A percentile compares a stretch with the other conserved stretches of the same genome.
Conservation (phyloP, 2,888 invertebrate genomes). For the Scaptomyza caliginosa region DNA sequence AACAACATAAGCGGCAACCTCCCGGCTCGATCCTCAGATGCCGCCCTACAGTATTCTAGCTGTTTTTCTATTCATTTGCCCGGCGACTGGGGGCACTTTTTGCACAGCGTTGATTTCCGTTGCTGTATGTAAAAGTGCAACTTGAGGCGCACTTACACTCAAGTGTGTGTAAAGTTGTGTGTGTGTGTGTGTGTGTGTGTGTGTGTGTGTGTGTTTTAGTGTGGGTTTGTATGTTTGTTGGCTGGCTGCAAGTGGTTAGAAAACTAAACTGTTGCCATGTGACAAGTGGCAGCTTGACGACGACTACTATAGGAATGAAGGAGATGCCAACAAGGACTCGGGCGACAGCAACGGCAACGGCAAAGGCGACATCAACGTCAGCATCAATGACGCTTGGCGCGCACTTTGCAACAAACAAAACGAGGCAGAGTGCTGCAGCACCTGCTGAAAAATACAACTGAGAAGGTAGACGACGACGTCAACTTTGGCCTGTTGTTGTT, state of each 20-base stretch:
- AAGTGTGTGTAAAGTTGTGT: constrained; percentile 43
- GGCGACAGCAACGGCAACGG: constrained; percentile 17
- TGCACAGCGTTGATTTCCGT: constrained; percentile 75
- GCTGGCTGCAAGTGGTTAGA: constrained; percentile 70
- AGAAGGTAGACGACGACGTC: constrained; percentile 22
- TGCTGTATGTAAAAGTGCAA: constrained; percentile 78
- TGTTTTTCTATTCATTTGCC: constrained; percentile 69
- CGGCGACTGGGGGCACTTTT: constrained; percentile 72
- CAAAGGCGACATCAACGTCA: constrained; percentile 60
- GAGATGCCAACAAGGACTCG: constrained; percentile 33
- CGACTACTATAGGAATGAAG: constrained; percentile 61
- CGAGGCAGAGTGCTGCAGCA: constrained; percentile 61
- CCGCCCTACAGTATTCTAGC: constrained; percentile 13
- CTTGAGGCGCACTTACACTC: constrained; percentile 71
- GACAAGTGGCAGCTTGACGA: constrained; percentile 78
- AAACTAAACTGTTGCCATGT: constrained; percentile 80
- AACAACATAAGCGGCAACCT: constrained; percentile 57
- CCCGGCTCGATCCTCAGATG: background rate
- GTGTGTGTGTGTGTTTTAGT: constrained; percentile 31
- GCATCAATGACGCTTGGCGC: constrained; percentile 72
- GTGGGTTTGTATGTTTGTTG: constrained; percentile 33
- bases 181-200: constrained; percentile 20
- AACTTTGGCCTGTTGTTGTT: constrained; percentile 65
- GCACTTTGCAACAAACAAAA: constrained; percentile 70
- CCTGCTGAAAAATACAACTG: constrained; percentile 57